Evolutionary conservation across 2,888 invertebrate genomes (phyloP).

Genomic region (Drosophila infuscata): DNA sequence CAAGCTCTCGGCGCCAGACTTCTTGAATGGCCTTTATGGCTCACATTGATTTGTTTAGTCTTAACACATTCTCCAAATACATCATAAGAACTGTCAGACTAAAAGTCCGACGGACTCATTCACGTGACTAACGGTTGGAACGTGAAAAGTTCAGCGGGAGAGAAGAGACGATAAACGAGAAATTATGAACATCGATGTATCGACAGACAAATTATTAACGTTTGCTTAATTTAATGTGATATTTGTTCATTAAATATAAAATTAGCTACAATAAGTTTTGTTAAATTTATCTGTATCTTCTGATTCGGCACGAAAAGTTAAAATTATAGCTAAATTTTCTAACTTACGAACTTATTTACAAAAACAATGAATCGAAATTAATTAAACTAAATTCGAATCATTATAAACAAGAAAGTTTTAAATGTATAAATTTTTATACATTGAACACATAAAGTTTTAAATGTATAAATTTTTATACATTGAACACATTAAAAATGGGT

Average conservation of each 20-base stretch:
- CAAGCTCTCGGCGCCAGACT: not conserved
- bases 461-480: too few relatives aligned
- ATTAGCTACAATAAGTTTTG: not conserved
- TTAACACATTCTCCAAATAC: slow-evolving; percentile 10
- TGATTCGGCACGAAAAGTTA: not conserved
- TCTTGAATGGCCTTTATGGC: slow-evolving; percentile 32
- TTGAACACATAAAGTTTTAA: too few relatives aligned
- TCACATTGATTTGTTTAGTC: not conserved
- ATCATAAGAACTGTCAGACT: slow-evolving; percentile 45
- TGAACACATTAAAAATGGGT: not conserved
- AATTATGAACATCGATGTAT: slow-evolving; percentile 29
- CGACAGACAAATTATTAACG: slow-evolving; percentile 36
- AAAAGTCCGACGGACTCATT: slow-evolving; percentile 49
- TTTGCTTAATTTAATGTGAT: slow-evolving; percentile 22
- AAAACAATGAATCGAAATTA: not conserved
- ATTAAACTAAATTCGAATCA: not conserved
- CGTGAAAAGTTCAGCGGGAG: slow-evolving; percentile 9
- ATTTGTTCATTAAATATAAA: not conserved
- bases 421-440: too few relatives aligned
- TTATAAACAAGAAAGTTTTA: not conserved
- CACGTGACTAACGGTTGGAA: slow-evolving; percentile 61
- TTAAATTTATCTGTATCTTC: not conserved
- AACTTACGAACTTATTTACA: not conserved
- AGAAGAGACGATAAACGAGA: slow-evolving; percentile 5
- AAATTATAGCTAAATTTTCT: not conserved